Evolutionary conservation across 1,140 invertebrate genomes (phyloP).

Genomic region (Brachionus asplanchnoidis): DNA sequence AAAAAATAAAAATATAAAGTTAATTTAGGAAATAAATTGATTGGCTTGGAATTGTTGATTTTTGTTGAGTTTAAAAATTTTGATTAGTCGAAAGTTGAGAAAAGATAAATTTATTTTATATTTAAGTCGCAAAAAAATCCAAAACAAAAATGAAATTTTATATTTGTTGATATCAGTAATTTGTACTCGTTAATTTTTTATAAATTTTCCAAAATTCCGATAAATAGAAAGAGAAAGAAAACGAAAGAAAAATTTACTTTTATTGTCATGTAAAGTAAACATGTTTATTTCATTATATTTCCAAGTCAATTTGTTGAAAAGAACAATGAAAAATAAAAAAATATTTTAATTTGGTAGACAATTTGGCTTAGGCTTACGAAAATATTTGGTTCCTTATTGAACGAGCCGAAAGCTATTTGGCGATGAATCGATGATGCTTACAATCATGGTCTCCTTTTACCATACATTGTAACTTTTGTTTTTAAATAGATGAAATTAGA

Average conservation of each 20-base stretch:
- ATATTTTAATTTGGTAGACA: background rate
- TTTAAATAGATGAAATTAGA: background rate
- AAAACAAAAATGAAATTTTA: background rate
- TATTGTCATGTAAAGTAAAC: conserved; percentile 26
- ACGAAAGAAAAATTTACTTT: background rate
- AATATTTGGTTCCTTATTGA: background rate
- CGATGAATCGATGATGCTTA: background rate
- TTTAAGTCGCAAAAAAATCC: too few relatives aligned
- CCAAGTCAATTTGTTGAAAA: background rate
- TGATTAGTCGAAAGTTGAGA: background rate
- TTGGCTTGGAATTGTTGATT: background rate
- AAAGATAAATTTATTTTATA: background rate
- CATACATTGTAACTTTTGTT: background rate
- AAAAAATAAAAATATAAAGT: background rate
- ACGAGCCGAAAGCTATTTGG: background rate
- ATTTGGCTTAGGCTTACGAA: background rate
- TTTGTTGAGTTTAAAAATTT: background rate
- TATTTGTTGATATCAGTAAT: conserved; percentile 1
- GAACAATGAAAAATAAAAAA: background rate
- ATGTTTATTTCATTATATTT: conserved; percentile 16
- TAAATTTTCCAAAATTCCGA: conserved; percentile 2
- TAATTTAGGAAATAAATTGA: background rate
- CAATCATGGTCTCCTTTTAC: background rate
- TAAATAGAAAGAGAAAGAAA: background rate
- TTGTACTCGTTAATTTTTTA: conserved; percentile 29